Conservation (phyloP, 2,888 invertebrate genomes). For the Phalera bucephala region DNA sequence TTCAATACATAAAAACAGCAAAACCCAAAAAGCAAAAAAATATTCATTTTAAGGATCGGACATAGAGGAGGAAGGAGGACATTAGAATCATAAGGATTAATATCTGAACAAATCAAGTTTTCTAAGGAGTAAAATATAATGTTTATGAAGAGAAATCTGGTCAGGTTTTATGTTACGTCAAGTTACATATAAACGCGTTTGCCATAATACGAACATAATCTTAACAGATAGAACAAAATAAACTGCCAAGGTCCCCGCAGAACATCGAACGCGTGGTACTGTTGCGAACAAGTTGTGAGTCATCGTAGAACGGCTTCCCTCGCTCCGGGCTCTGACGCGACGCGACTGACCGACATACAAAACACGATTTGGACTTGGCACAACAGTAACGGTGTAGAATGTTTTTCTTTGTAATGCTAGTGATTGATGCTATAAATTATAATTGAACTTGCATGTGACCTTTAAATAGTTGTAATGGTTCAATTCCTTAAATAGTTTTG, state of each 20-base stretch:
- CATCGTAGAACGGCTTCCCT: slow-evolving; percentile 63
- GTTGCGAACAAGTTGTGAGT: slow-evolving; percentile 42
- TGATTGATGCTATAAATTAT: slow-evolving; percentile 19
- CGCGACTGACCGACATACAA: slow-evolving; percentile 31
- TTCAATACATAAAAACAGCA: too few species aligned
- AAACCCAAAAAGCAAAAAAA: too few species aligned
- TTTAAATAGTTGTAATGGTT: neutral
- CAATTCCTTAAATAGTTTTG: neutral
- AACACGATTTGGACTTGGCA: slow-evolving; percentile 29
- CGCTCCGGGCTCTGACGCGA: slow-evolving; percentile 24
- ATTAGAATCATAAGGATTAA: too few species aligned
- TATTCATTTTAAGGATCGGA: too few species aligned
- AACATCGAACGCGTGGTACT: slow-evolving; percentile 35
- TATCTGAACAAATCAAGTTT: too few species aligned
- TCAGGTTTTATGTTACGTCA: neutral
- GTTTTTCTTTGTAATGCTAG: slow-evolving; percentile 25
- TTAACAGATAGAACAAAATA: slow-evolving; percentile 16
- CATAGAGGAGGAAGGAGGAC: too few species aligned
- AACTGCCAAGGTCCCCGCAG: slow-evolving; percentile 20
- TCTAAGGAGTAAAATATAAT: too few species aligned
- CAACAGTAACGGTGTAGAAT: slow-evolving; percentile 24
- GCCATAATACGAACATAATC: neutral
- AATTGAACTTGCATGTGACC: slow-evolving; percentile 13
- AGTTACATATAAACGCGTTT: neutral
- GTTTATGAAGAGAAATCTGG: too few species aligned